Evolutionary conservation across 2,888 invertebrate genomes (phyloP).

Genomic region (Acleris cristana): DNA sequence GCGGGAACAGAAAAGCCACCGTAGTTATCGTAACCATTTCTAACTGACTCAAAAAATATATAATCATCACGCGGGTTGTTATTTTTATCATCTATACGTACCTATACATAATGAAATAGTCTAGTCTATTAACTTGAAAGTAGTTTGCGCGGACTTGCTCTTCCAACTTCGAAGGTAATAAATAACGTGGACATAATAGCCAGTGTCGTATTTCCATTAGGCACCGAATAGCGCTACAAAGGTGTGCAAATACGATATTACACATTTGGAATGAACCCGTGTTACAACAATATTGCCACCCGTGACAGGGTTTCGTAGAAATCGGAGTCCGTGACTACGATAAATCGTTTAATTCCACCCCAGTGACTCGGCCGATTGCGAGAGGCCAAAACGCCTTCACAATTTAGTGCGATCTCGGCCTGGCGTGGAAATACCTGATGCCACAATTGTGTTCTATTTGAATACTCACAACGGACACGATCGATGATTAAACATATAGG

Average conservation of each 20-base stretch:
- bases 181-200: slow-evolving; percentile 18
- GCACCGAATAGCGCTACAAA: slow-evolving; percentile 32
- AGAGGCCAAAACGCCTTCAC: slow-evolving; percentile 69
- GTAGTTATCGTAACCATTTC: no score
- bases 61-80: no score
- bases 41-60: no score
- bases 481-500: slow-evolving; percentile 48
- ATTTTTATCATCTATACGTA: no score
- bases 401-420: slow-evolving; percentile 66
- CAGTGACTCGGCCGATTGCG: slow-evolving; percentile 74
- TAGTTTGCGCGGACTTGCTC: background rate
- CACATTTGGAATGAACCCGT: slow-evolving; percentile 50
- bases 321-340: slow-evolving; percentile 72
- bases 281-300: slow-evolving; percentile 63
- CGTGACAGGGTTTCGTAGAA: slow-evolving; percentile 64
- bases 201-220: slow-evolving; percentile 28
- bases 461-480: slow-evolving; percentile 54
- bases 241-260: slow-evolving; percentile 49
- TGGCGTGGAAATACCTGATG: slow-evolving; percentile 57
- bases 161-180: slow-evolving; percentile 6
- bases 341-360: slow-evolving; percentile 81
- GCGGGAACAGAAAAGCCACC: no score
- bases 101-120: background rate
- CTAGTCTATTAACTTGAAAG: background rate
- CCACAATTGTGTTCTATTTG: slow-evolving; percentile 57